Percentiles rank a stretch among this genome's conserved stretches.
phyloP scores from a whole-genome alignment of 2,797 vertebrate species.

The Lophura swinhoii region DNA sequence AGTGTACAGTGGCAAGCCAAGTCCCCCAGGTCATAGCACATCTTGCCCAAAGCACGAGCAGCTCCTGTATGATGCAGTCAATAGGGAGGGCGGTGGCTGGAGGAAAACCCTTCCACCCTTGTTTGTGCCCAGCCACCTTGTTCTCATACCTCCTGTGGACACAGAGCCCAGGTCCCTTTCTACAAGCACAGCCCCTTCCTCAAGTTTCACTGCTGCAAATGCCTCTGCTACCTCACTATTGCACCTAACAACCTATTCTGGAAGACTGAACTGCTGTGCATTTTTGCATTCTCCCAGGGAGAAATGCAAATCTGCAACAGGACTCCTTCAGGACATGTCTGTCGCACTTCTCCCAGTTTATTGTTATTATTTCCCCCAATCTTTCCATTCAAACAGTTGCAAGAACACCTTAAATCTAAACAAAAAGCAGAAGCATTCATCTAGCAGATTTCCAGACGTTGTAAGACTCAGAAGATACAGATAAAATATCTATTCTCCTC shows the following conservation, averaged over 20 bases:
- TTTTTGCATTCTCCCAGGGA: neutral
- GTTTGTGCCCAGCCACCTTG: neutral
- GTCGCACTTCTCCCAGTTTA: accelerated
- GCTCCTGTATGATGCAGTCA: neutral
- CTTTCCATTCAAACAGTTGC: neutral
- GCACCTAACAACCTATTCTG: neutral
- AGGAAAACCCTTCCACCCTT: neutral
- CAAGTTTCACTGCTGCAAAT: accelerated
- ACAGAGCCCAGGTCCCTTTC: neutral
- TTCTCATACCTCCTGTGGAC: neutral
- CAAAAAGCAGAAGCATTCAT: neutral
- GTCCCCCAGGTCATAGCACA: accelerated
- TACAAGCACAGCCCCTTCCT: neutral
- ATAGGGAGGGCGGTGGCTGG: accelerated
- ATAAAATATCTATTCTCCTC: neutral
- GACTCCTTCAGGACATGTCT: neutral
- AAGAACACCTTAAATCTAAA: neutral
- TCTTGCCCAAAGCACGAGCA: neutral
- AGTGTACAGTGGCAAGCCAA: accelerated
- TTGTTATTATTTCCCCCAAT: neutral
- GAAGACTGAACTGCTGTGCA: neutral
- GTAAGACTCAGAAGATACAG: neutral
- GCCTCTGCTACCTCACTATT: neutral
- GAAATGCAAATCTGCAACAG: neutral
- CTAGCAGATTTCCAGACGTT: neutral